Conservation (phyloP, 2,888 invertebrate genomes). For the Drosophila anomalipes region DNA sequence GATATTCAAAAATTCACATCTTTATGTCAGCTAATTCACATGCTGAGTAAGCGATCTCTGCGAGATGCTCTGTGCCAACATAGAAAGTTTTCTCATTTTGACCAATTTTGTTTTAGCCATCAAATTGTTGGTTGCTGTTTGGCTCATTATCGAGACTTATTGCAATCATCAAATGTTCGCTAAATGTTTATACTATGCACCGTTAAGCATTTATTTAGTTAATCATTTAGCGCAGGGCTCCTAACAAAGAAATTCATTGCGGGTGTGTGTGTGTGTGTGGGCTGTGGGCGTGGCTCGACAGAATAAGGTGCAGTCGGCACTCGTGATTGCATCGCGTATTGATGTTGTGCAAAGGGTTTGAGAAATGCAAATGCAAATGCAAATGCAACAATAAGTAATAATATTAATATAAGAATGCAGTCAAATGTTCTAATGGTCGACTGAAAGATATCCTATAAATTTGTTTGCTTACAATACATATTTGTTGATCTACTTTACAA, state of each 20-base stretch:
- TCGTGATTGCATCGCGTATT: slow-evolving; percentile 21
- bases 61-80: slow-evolving; percentile 55
- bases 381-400: slow-evolving; percentile 6
- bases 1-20: slow-evolving; percentile 11
- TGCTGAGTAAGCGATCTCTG: slow-evolving; percentile 37
- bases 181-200: slow-evolving; percentile 29
- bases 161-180: slow-evolving; percentile 29
- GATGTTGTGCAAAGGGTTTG: slow-evolving; percentile 6
- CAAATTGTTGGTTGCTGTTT: slow-evolving; percentile 11
- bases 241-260: slow-evolving; percentile 37
- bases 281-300: slow-evolving; percentile 15
- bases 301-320: slow-evolving; percentile 30
- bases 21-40: slow-evolving; percentile 4
- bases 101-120: slow-evolving; percentile 34
- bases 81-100: slow-evolving; percentile 60
- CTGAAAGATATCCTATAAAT: background rate
- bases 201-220: slow-evolving; percentile 54
- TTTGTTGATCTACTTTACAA: too few relatives aligned
- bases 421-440: background rate
- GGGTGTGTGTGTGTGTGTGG: slow-evolving; percentile 13
- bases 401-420: background rate
- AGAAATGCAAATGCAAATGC: slow-evolving; percentile 32
- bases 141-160: slow-evolving; percentile 28
- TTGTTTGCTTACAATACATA: too few relatives aligned
- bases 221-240: slow-evolving; percentile 57